Percentiles rank a stretch among this genome's conserved stretches.
Conservation (phyloP, 2,113 vertebrate genomes). For the Boulengerochromis microlepis region DNA sequence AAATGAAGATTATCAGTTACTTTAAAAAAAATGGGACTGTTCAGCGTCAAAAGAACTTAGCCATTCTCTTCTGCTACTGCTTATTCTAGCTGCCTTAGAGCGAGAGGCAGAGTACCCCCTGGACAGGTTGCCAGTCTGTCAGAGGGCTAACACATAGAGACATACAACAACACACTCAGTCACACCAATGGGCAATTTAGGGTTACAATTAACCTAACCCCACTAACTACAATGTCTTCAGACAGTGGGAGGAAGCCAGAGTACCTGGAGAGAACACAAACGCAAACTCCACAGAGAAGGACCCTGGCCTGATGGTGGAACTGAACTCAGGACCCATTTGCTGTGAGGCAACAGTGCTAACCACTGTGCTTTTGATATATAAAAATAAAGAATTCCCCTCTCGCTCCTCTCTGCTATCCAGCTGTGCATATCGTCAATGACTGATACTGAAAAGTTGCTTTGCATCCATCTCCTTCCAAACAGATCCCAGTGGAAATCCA, state of each 20-base stretch:
- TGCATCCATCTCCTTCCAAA: not conserved
- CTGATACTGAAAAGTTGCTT: not conserved
- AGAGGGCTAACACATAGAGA: not conserved
- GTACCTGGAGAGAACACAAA: not conserved
- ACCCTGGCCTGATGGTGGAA: not conserved
- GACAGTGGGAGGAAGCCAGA: not conserved
- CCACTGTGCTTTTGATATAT: not conserved
- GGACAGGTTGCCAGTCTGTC: not conserved
- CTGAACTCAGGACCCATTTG: not conserved
- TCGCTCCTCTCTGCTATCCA: not conserved
- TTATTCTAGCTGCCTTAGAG: not conserved
- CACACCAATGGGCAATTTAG: not conserved
- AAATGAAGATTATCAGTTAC: not conserved
- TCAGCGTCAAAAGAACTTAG: not conserved
- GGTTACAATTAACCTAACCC: not conserved
- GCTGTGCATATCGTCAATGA: not conserved
- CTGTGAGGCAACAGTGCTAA: not conserved
- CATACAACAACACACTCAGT: not conserved
- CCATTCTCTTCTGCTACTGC: not conserved
- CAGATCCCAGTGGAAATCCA: not conserved
- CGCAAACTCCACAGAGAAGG: not conserved
- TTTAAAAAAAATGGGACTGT: not conserved
- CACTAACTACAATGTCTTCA: not conserved
- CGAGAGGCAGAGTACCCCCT: not conserved
- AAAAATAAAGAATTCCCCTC: not conserved